Evolutionary conservation across 2,797 vertebrate genomes (phyloP), one percentile per base, ranked within the genome.

Genomic region (Melanotaenia trifasciata): DNA sequence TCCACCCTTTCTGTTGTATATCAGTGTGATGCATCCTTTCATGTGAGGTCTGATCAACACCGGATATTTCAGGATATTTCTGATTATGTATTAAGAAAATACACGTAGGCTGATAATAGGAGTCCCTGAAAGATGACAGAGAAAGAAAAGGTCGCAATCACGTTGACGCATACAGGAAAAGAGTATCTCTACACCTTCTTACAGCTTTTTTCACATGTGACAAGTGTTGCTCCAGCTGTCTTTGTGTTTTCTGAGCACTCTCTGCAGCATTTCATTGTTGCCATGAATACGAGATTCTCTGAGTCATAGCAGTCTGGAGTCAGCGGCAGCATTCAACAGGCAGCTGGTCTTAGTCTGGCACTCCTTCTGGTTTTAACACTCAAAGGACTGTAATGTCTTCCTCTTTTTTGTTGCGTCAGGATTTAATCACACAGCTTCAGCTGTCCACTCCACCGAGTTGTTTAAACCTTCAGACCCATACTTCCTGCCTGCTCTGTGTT

Each of bases 401-500:
- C 66, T 53, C 11, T 26, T 51, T 47, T 51, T 69, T 26, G 20
- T 40, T 18, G 26, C 56, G 51, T 67, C 26, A 47, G 22, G 47
- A 68, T 57, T 78, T 51, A 16, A 74, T 72, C 68, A 61, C 35
- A 33, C 67, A 67, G 63, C 80, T 45, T 33, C 1, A 3, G 9
- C 53, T 38, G 2, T 51, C 66, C 0, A 70, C 64, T 68, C 53
- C 67, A 28, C n/a, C 1, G 0, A 64, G 71, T 33, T 40, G 57
- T 70, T 78, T 65, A 80, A 80, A 64, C 66, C 80, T 75, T 56
- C 22, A 47, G 67, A 74, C 70, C 56, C 63, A 24, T 43, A 65
- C 43, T 47, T 83, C 58, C 84, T 70, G 59, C 64, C 64, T 83
- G 76, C 71, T 72, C 74, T 58, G 76, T 82, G 89, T 89, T 91